Conservation (phyloP, 2,888 invertebrate genomes). For the Pilophorus perplexus region DNA sequence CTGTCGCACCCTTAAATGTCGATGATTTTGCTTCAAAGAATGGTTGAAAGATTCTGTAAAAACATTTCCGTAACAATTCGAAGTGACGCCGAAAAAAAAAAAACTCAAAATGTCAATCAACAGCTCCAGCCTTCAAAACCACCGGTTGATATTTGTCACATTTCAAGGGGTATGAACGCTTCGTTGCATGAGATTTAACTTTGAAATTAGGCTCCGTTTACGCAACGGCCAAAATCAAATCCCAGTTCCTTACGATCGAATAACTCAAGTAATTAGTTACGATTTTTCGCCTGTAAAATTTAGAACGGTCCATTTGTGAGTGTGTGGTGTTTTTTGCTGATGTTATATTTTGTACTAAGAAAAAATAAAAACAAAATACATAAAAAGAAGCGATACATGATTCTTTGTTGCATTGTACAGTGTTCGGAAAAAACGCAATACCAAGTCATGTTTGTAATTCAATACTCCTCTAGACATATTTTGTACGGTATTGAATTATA, state of each 20-base stretch:
- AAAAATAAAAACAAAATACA: slow-evolving; percentile 18
- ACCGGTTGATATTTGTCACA: too few relatives aligned
- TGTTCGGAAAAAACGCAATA: slow-evolving; percentile 36
- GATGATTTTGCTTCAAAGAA: not conserved
- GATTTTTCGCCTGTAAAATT: slow-evolving; percentile 11
- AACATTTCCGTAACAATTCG: too few relatives aligned
- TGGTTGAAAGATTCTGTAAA: not conserved
- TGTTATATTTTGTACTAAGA: slow-evolving; percentile 38
- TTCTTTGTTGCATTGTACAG: slow-evolving; percentile 44
- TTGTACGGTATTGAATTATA: slow-evolving; percentile 46
- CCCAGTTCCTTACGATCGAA: slow-evolving; percentile 43
- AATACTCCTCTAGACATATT: slow-evolving; percentile 46
- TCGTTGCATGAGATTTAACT: not conserved
- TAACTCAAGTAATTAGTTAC: slow-evolving; percentile 9
- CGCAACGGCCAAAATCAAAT: slow-evolving; percentile 22
- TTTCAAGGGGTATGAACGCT: not conserved
- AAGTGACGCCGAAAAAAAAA: too few relatives aligned
- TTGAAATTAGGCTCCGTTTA: not conserved
- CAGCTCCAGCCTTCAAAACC: too few relatives aligned
- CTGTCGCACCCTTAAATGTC: slow-evolving; percentile 11
- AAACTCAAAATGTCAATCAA: too few relatives aligned
- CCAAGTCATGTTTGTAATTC: slow-evolving; percentile 47
- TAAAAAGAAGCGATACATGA: slow-evolving; percentile 29
- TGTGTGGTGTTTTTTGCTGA: slow-evolving; percentile 41
- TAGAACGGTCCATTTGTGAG: slow-evolving; percentile 41